Base-by-base conservation (phyloP, 2,113 vertebrate genomes). In the Notothenia rossii region DNA sequence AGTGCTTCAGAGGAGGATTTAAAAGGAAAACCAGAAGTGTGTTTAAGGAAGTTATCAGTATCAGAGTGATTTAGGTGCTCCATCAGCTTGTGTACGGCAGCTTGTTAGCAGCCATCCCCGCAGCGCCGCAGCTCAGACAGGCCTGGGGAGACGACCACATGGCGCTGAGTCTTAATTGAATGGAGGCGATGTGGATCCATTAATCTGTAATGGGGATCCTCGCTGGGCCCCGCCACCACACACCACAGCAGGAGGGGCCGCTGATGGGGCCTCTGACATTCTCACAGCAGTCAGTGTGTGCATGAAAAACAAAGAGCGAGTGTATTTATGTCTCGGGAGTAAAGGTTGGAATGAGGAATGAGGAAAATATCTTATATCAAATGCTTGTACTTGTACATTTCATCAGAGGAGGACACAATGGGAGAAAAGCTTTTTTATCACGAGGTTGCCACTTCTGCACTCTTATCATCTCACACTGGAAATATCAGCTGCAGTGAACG, bases 181-280 rank as follows among this genome's bases (percentile, higher is more conserved):
- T 54, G 86, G 84, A 81, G 67, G 82, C 79, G 86, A 91, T 90
- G 89, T 49, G 76, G 80, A 77, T 89, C 88, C 84, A 92, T 93
- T 92, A 92, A 93, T 88, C 90, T 89, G 89, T 92, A 92, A 93
- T 92, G 86, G 88, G 85, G 77, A 88, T 63, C 13, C 91, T 72
- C 85, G 90, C 90, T 91, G 92, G 68, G 89, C 85, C 66, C 61
- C 55, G 80, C 83, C 87, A 87, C 85, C 84, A 71, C 83, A 86
- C 81, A 43, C 51, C 92, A 5, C 92, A 80, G 89, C 89, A 45
- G 89, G 91, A 64, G 86, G 81, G 85, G 73, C 18, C 46, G 73
- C 86, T 85, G 89, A 90, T 87, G 87, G 87, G 81, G 85, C 79
- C 76, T 68, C 66, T 93, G 92, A 92, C 92, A 93, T 93, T 93